Base-by-base conservation (phyloP, 2,113 vertebrate genomes). In the Gallinago media region DNA sequence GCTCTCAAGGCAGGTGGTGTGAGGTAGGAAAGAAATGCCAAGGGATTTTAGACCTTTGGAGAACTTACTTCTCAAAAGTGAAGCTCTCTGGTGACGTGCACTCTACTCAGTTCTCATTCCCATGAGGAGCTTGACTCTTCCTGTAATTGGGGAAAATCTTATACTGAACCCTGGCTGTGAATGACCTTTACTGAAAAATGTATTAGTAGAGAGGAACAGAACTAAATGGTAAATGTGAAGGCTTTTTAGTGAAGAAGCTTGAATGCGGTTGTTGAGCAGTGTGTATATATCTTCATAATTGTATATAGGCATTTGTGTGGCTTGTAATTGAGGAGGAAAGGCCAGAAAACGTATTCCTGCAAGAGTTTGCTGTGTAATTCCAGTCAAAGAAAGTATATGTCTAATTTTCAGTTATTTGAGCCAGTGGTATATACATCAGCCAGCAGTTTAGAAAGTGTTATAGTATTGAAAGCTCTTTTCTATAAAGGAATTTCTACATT, bases 311-410 rank as follows among this genome's bases (percentile, higher is more conserved):
- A 19, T 54, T 70, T 91, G n/a, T 11, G 5, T 42, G 19, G 19
- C 19, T 79, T 0, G 0, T 83, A 50, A 62, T 62, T 42, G 27
- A 42, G 2, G 10, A 62, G 34, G 6, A 15, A n/a, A 80, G 49
- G 59, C 25, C 31, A 62, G 36, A 66, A 76, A 55, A 65, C 13
- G n/a, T 1, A 5, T 58, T 76, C 15, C 42, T 83, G 54, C n/a
- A 52, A 25, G 44, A 55, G 40, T 2, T 70, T 18, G 1, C 38
- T 55, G 7, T 85, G 49, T 70, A 22, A 67, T 87, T 77, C 27
- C 25, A 62, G 61, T 73, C 54, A 26, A 88, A 92, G 68, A 22
- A 77, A 34, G 15, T 46, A 9, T 32, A 11, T 59, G 71, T 86
- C 20, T 84, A 0, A 15, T 62, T 58, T 71, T 61, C 20, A 29